Percentiles rank a stretch among this genome's conserved stretches.
These are phyloP conservation scores for Cyclina sinensis DNA, from an alignment of 1,140 invertebrate species.

Conservation along the genomic window DNA sequence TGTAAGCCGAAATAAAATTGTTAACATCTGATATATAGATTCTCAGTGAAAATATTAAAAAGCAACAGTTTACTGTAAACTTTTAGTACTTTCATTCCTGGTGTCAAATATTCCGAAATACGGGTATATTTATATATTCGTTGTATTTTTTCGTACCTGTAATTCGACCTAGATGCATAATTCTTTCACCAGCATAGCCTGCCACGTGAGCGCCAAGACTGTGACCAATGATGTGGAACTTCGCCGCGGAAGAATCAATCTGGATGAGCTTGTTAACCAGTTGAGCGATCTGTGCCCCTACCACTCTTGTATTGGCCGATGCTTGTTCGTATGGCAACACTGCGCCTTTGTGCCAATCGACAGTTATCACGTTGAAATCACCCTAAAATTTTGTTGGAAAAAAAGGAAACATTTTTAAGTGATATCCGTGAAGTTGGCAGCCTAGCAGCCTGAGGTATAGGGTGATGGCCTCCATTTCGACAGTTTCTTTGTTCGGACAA, in stretches of 20 bases:
- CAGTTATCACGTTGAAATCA: slow-evolving; percentile 95
- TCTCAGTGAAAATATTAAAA: no score
- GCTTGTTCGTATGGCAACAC: slow-evolving; percentile 94
- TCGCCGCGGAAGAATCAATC: not conserved
- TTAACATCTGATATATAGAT: no score
- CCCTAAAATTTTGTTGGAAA: slow-evolving; percentile 87
- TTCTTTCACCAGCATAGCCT: slow-evolving; percentile 80
- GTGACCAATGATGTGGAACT: slow-evolving; percentile 84
- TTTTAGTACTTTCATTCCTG: no score
- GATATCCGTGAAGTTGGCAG: no score
- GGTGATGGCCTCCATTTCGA: no score
- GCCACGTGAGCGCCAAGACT: slow-evolving; percentile 84
- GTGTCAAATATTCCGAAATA: no score
- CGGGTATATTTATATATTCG: no score
- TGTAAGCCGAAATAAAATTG: no score
- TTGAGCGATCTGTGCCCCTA: slow-evolving; percentile 91
- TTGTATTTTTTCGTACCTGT: slow-evolving; percentile 88
- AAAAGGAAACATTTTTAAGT: no score
- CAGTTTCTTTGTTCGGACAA: no score
- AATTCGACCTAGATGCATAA: slow-evolving; percentile 90
- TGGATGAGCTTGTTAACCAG: slow-evolving; percentile 55
- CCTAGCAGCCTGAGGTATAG: no score
- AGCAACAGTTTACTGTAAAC: no score
- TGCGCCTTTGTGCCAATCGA: slow-evolving; percentile 97
- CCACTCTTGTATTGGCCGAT: slow-evolving; percentile 95